These are phyloP conservation scores for Borostomias antarcticus DNA, from an alignment of 2,797 vertebrate genomes.

Conservation along the genomic window DNA sequence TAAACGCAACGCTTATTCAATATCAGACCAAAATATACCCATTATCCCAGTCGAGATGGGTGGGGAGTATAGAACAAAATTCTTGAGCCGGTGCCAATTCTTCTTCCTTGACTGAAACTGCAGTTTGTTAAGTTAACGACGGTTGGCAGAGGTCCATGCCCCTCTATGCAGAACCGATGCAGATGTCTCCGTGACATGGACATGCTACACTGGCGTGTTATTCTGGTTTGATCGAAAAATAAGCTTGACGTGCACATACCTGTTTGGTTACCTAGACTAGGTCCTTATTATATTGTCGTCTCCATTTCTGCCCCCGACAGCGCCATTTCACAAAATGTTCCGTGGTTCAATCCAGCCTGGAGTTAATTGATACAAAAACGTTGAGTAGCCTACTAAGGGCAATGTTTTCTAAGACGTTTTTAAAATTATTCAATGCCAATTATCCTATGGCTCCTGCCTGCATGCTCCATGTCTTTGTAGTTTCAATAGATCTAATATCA, in stretches of 20 bases:
- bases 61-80: neutral
- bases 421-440: too few relatives aligned
- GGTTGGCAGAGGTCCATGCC: slow-evolving; percentile 21
- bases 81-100: slow-evolving; percentile 24
- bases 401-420: too few relatives aligned
- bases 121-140: slow-evolving; percentile 37
- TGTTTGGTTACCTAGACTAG: neutral
- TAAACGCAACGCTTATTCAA: slow-evolving; percentile 1
- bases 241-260: slow-evolving; percentile 13
- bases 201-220: neutral
- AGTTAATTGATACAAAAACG: too few relatives aligned
- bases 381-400: too few relatives aligned
- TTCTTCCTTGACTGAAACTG: slow-evolving; percentile 34
- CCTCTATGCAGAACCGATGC: slow-evolving; percentile 1
- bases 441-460: too few relatives aligned
- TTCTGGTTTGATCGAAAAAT: neutral
- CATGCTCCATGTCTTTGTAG: too few relatives aligned
- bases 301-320: neutral
- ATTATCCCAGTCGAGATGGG: neutral
- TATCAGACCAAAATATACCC: slow-evolving; percentile 8
- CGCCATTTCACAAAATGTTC: neutral
- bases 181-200: slow-evolving; percentile 20
- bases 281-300: neutral
- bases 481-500: too few relatives aligned
- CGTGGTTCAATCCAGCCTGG: too few relatives aligned